Evolutionary conservation across 2,797 vertebrate genomes (phyloP), one percentile per base, ranked within the genome.

Genomic region (Spheniscus humboldti): DNA sequence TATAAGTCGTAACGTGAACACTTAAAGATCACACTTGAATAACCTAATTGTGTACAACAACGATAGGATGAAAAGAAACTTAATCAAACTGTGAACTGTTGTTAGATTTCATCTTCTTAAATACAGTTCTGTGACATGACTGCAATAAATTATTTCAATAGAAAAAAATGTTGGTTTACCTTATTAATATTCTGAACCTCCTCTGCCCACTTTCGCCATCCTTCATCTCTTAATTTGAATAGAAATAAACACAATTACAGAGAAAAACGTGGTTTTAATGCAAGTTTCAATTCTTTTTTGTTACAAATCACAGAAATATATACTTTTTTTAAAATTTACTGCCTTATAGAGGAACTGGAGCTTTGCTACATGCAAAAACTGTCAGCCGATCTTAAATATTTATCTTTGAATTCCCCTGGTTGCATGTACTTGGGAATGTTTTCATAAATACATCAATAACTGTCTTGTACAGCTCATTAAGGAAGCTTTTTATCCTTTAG

Each of bases 391-490:
- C 97, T 95, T 96, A 97, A 97, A 96, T 97, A 96, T 97, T 97
- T 97, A 96, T 96, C 96, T 97, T 86, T 85, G 66, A 97, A 97
- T 96, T 97, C 91, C 97, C 97, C 71, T 83, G 96, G 83, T 88
- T 96, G 75, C 94, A 92, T 96, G 93, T 97, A 95, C 96, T 96
- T 94, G 86, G 86, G 92, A 97, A 90, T 96, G 97, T 97, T 97
- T 97, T 97, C 94, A 97, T 97, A 97, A 97, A 97, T 97, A 96
- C 94, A 97, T 97, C 95, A 95, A 97, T 97, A 97, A 97, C 94
- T 97, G 96, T 97, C 97, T 97, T 92, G 96, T 97, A 97, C 96
- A 97, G 96, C 96, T 97, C 97, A 97, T 97, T 97, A 97, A 97
- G 94, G 94, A 96, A 96, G 97, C 95, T 97, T 97, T 97, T 97